Evolutionary conservation across 2,113 vertebrate species (phyloP).

Genomic region (Odocoileus hemionus): DNA sequence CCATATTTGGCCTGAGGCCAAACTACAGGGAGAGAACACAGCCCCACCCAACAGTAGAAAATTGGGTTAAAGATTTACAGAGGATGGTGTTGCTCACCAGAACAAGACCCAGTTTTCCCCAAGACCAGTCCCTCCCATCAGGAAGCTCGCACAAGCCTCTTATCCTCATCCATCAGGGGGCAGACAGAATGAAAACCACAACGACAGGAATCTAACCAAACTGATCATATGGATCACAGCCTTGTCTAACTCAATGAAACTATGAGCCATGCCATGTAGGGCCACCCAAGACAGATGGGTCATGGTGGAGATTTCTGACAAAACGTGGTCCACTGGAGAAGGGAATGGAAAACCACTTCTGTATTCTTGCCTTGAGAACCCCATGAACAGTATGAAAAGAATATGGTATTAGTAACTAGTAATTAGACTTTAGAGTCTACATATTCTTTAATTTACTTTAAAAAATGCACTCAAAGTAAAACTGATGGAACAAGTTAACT

Average conservation of each 20-base stretch:
- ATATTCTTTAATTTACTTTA: not conserved
- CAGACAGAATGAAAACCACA: not conserved
- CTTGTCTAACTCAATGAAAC: not conserved
- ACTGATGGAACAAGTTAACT: not conserved
- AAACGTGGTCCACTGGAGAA: not conserved
- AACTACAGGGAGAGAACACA: not conserved
- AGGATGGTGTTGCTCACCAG: not conserved
- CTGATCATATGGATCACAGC: not conserved
- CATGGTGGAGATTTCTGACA: not conserved
- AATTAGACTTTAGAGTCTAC: constrained; percentile 3
- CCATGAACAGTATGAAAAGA: not conserved
- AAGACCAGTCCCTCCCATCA: accelerated
- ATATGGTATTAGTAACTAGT: not conserved
- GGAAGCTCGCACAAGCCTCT: not conserved
- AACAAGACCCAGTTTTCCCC: not conserved
- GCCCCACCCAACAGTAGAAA: not conserved
- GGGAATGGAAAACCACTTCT: not conserved
- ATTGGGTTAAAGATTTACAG: not conserved
- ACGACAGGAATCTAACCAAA: not conserved
- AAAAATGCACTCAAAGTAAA: not conserved
- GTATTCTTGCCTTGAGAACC: not conserved
- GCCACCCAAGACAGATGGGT: not conserved
- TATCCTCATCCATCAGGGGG: not conserved
- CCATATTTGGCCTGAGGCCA: not conserved
- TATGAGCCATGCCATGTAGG: not conserved